Evolutionary conservation across 2,888 invertebrate species (phyloP).

Genomic region (Macrosiphum euphorbiae): DNA sequence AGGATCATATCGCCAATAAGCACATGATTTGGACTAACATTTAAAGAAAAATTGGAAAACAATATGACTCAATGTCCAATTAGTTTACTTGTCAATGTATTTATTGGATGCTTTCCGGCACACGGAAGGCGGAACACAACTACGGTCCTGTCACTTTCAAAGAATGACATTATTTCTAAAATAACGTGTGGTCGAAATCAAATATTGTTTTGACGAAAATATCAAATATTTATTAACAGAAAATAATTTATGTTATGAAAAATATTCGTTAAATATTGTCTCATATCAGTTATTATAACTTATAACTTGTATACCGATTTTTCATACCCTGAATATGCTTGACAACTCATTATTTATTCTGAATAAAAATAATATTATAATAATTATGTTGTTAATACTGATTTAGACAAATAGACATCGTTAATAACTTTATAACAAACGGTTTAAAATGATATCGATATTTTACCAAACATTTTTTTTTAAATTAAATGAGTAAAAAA

Average conservation of each 20-base stretch:
- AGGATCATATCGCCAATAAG: neutral
- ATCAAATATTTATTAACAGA: neutral
- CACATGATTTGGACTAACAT: neutral
- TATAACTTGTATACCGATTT: neutral
- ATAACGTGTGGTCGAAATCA: neutral
- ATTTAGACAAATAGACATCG: neutral
- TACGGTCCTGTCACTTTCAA: neutral
- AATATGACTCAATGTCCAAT: neutral
- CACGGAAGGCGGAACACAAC: neutral
- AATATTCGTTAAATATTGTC: neutral
- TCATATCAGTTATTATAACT: neutral
- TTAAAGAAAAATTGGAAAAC: neutral
- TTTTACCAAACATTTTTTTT: neutral
- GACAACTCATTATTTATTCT: neutral
- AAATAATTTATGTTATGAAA: neutral
- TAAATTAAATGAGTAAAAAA: neutral
- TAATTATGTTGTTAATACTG: neutral
- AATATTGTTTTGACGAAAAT: neutral
- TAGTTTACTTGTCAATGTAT: constrained; percentile 12
- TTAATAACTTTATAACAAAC: neutral
- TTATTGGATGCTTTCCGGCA: neutral
- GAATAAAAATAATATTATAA: neutral
- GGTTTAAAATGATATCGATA: neutral
- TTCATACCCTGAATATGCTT: neutral
- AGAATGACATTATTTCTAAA: neutral